A percentile compares a stretch with the other conserved stretches of the same genome.
Evolutionary conservation across 2,888 invertebrate genomes (phyloP).

Genomic region (Metellina segmentata): DNA sequence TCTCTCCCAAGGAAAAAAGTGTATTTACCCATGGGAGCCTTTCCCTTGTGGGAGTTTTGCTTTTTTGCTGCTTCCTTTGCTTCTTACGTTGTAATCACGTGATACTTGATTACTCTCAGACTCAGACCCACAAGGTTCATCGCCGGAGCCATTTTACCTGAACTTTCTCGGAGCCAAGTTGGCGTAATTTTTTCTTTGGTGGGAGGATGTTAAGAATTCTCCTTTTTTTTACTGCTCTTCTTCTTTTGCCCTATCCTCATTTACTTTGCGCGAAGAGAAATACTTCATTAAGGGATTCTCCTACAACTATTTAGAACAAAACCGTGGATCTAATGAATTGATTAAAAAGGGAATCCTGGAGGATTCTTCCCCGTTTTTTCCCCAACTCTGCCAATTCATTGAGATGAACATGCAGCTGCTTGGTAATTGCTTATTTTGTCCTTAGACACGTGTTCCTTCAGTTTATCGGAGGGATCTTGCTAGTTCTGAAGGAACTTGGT

Average conservation of each 20-base stretch:
- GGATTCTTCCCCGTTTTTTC: constrained; percentile 5
- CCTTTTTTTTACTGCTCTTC: neutral
- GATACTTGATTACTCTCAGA: constrained; percentile 61
- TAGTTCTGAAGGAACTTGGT: neutral
- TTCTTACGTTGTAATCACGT: constrained; percentile 62
- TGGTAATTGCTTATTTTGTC: constrained; percentile 18
- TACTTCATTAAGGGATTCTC: constrained; percentile 62
- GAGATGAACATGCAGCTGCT: constrained; percentile 6
- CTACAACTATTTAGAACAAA: constrained; percentile 45
- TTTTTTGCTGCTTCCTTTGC: constrained; percentile 8
- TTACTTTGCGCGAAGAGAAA: constrained; percentile 46
- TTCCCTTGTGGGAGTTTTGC: constrained; percentile 33
- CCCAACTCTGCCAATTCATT: constrained; percentile 21
- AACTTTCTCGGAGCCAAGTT: constrained; percentile 4
- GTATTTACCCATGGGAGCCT: constrained; percentile 53
- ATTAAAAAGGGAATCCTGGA: constrained; percentile 33
- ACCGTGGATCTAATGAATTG: constrained; percentile 35
- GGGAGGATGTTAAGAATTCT: neutral
- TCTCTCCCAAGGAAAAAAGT: constrained; percentile 5
- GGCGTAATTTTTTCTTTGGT: constrained; percentile 19
- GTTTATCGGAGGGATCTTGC: neutral
- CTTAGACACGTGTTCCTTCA: constrained; percentile 26
- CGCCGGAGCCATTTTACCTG: constrained; percentile 46
- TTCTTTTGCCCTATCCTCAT: constrained; percentile 30
- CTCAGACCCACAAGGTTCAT: constrained; percentile 37